phyloP scores from a whole-genome alignment of 2,888 invertebrate species.

The Clusia tigrina region DNA sequence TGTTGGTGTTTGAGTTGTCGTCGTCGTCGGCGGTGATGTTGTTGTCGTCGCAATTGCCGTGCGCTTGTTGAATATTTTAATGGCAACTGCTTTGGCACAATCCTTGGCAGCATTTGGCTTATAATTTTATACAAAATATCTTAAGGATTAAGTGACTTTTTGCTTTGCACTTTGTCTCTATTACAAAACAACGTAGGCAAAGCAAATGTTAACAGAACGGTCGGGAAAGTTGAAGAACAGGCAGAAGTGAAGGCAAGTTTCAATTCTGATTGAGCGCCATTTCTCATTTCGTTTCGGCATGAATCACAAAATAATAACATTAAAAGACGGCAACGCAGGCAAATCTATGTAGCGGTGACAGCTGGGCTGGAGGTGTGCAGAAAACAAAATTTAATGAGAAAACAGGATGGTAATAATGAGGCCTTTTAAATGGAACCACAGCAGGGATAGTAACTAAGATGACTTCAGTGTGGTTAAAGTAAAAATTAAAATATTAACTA shows the following conservation, averaged over 20 bases:
- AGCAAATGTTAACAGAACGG: background rate
- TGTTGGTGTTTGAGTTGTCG: background rate
- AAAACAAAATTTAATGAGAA: background rate
- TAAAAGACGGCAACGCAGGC: background rate
- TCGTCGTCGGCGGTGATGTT: constrained; percentile 28
- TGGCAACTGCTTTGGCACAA: constrained; percentile 19
- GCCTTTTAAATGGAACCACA: too few species aligned
- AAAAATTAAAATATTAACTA: too few species aligned
- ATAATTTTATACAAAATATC: background rate
- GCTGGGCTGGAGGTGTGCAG: background rate
- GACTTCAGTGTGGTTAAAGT: too few species aligned
- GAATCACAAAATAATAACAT: constrained; percentile 2
- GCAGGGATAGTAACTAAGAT: too few species aligned
- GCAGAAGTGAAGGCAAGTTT: background rate
- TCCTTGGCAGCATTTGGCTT: constrained; percentile 48
- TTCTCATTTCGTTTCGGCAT: background rate
- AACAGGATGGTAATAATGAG: too few species aligned
- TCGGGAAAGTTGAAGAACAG: too few species aligned
- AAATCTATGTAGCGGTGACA: constrained; percentile 1
- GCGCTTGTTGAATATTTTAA: constrained; percentile 55
- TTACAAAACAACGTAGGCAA: too few species aligned
- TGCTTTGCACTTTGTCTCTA: constrained; percentile 5
- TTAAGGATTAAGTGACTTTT: background rate
- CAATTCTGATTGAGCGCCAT: background rate
- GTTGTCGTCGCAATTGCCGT: constrained; percentile 26